Percentiles rank a stretch among this genome's conserved stretches.
Evolutionary conservation across 2,113 vertebrate species (phyloP).

Genomic region (Probosciger aterrimus): DNA sequence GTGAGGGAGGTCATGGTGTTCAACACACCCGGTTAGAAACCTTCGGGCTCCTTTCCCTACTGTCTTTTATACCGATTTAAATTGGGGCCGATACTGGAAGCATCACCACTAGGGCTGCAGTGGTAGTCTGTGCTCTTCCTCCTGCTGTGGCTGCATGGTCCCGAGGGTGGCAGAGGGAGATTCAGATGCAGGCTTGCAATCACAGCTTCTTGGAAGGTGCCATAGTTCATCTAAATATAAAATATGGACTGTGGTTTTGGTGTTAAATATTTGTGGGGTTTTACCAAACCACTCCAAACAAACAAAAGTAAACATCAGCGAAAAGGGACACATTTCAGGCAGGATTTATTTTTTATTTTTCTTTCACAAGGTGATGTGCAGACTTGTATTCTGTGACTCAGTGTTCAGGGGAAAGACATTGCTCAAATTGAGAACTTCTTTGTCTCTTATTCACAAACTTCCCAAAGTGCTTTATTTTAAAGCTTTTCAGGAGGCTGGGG

Average conservation of each 20-base stretch:
- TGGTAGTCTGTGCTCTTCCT: conserved; percentile 59
- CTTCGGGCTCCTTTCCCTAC: background rate
- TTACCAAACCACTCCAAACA: conserved; percentile 49
- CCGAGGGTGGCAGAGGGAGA: background rate
- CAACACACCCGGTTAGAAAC: background rate
- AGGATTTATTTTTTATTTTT: background rate
- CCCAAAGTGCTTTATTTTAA: background rate
- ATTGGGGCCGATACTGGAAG: background rate
- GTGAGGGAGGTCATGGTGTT: conserved; percentile 35
- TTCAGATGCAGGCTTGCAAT: conserved; percentile 6
- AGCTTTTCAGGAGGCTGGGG: background rate
- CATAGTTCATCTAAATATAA: conserved; percentile 15
- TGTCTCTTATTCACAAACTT: background rate
- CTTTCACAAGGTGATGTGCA: background rate
- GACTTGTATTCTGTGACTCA: background rate
- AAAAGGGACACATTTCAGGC: conserved; percentile 33
- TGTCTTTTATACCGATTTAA: background rate
- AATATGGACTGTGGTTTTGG: conserved; percentile 9
- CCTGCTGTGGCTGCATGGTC: conserved; percentile 59
- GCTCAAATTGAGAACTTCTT: background rate
- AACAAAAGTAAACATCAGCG: conserved; percentile 24
- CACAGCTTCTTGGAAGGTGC: background rate
- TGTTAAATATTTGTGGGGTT: conserved; percentile 58
- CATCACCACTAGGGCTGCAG: background rate
- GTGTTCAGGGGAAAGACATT: background rate